phyloP scores from a whole-genome alignment of 2,888 invertebrate species.

The Cantharis rufa region DNA sequence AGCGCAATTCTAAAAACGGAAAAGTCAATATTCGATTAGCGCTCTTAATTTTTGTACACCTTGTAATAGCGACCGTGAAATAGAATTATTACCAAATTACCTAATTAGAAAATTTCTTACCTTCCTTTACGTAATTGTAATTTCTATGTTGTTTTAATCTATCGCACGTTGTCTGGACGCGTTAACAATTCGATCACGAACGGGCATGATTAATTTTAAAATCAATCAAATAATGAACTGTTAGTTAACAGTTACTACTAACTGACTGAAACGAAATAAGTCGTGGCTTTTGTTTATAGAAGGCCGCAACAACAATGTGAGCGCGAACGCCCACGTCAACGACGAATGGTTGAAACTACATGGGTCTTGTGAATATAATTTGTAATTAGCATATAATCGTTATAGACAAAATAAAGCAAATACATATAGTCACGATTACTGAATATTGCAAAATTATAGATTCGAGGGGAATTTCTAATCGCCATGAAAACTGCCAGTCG shows the following conservation, averaged over 20 bases:
- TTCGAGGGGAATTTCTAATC: background rate
- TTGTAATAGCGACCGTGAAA: background rate
- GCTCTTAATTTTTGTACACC: background rate
- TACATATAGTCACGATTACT: background rate
- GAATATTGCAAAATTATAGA: background rate
- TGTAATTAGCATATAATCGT: background rate
- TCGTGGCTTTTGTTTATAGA: conserved; percentile 48
- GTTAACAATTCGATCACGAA: background rate
- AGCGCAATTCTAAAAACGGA: background rate
- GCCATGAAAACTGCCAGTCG: background rate
- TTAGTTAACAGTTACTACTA: conserved; percentile 22
- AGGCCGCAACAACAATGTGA: conserved; percentile 44
- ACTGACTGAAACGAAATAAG: conserved; percentile 48
- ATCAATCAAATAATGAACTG: background rate
- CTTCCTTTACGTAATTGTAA: background rate
- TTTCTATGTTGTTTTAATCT: too few relatives aligned
- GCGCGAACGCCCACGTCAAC: conserved; percentile 45
- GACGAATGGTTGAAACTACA: conserved; percentile 34
- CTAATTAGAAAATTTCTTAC: background rate
- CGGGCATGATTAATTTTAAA: background rate
- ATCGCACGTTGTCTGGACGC: background rate
- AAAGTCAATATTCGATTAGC: conserved; percentile 1
- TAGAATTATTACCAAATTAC: background rate
- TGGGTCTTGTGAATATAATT: background rate
- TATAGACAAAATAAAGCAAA: background rate